Conservation (phyloP, 2,797 vertebrate species). For the Micrastur ruficollis region DNA sequence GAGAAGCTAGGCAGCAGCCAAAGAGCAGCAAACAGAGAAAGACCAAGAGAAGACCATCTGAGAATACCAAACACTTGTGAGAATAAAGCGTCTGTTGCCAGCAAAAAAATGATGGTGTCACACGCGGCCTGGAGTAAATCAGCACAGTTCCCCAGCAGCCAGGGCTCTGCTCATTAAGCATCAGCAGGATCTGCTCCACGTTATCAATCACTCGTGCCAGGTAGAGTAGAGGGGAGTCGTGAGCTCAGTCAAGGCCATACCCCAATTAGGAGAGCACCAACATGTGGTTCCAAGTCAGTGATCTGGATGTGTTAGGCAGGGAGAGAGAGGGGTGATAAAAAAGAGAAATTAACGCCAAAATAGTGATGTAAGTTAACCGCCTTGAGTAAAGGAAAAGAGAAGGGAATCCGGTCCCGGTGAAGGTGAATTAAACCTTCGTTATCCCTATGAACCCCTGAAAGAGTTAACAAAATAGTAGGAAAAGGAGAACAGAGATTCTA, state of each 20-base stretch:
- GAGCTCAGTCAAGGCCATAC: background rate
- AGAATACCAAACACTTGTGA: background rate
- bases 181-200: background rate
- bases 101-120: background rate
- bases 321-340: background rate
- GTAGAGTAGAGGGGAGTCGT: background rate
- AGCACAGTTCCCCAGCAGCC: background rate
- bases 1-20: background rate
- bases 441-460: conserved; percentile 5
- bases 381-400: background rate
- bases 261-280: background rate
- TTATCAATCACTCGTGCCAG: background rate
- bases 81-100: background rate
- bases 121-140: background rate
- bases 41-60: background rate
- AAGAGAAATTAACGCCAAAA: background rate
- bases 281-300: background rate
- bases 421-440: conserved; percentile 1
- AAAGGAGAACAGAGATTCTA: conserved; percentile 66
- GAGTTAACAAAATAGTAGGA: conserved; percentile 66
- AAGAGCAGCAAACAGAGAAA: background rate
- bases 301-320: background rate
- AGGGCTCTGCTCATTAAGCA: background rate
- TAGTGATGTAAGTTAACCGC: background rate
- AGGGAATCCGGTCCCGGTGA: background rate